Percentiles rank a stretch among this genome's conserved stretches.
Conservation (phyloP, 2,113 vertebrate species). For the Rattus rattus region DNA sequence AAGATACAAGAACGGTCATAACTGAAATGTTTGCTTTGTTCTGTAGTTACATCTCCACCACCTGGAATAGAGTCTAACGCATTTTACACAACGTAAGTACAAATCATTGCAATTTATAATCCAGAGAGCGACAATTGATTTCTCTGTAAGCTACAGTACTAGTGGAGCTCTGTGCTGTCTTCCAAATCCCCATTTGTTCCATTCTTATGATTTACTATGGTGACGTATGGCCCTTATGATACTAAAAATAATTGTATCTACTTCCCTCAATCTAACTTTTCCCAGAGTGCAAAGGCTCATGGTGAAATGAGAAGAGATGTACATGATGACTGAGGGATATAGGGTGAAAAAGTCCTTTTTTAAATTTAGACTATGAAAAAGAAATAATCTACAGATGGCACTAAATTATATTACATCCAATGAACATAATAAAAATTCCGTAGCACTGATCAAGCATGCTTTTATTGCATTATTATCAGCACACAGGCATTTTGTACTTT, state of each 20-base stretch:
- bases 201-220: not conserved
- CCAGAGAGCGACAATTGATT: not conserved
- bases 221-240: not conserved
- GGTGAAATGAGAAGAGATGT: not conserved
- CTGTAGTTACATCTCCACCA: not conserved
- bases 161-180: not conserved
- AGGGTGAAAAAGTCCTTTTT: not conserved
- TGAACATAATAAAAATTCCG: slow-evolving; percentile 9
- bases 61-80: not conserved
- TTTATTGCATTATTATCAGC: slow-evolving; percentile 12
- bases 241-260: not conserved
- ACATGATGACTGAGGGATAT: not conserved
- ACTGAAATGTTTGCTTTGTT: not conserved
- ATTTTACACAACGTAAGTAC: not conserved
- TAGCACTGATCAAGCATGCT: not conserved
- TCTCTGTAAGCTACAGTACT: not conserved
- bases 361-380: not conserved
- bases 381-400: not conserved
- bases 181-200: not conserved
- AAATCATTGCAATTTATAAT: not conserved
- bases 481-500: not conserved
- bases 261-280: not conserved
- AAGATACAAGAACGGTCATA: not conserved
- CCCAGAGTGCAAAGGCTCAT: not conserved
- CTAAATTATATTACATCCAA: slow-evolving; percentile 8